Evolutionary conservation across 2,113 vertebrate species (phyloP), one percentile per base, ranked within the genome.

Genomic region (Forbesichthys agassizii): DNA sequence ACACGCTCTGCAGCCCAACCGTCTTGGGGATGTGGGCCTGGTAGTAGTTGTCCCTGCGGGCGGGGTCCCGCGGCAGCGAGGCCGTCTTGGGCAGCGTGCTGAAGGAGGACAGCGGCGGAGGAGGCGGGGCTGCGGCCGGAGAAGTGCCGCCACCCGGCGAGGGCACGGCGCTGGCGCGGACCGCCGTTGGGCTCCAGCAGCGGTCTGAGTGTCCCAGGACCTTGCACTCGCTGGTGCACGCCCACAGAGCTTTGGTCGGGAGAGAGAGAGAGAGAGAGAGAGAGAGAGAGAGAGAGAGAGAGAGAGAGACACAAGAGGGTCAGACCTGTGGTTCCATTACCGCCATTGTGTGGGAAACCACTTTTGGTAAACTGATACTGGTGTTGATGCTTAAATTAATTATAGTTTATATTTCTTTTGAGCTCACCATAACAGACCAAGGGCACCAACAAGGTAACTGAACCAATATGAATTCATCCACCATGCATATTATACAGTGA

Each of bases 11-110:
- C 49, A 99, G 90, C 13, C 95, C 96, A 36, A 94, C 92, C 0
- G 96, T 98, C 91, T 98, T 98, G 68, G 97, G 97, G 66, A 98
- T 93, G 68, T 97, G 95, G 46, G 96, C 96, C 85, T 96, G 96
- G 77, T 96, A 96, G 89, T 92, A 98, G 88, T 94, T 96, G 76
- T 99, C 97, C 74, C 95, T 93, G 79, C 94, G 94, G 57, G 96
- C 83, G 11, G 94, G 93, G 78, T 99, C 96, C 58, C 94, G 92
- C 20, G 96, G 96, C 80, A 98, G 90, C 3, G 97, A 96, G 0
- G 94, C 95, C 11, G 94, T 96, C 87, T 98, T 98, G 80, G 95
- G 91, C 14, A 84, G 84, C 76, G 71, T 79, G 84, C 73, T 78
- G 91, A 98, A 99, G 68, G 95, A 95, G 47, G 96, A 95, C 14